Evolutionary conservation across 2,797 vertebrate species (phyloP).

Genomic region (Myotis vivesi): DNA sequence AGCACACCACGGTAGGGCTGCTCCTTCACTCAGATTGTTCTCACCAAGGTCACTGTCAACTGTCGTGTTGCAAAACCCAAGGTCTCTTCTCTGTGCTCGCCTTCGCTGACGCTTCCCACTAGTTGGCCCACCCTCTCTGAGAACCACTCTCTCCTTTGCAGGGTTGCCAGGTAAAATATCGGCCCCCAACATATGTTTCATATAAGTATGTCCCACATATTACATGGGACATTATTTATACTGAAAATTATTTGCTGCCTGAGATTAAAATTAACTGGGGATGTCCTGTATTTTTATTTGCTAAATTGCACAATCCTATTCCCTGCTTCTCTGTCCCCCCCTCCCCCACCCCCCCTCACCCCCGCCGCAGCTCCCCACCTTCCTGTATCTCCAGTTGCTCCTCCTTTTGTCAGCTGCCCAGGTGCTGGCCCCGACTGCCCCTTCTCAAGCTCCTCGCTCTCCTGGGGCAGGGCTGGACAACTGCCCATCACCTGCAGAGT

Average conservation of each 20-base stretch:
- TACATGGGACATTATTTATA: not conserved
- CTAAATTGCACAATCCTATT: not conserved
- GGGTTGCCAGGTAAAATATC: not conserved
- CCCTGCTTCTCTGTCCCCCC: not conserved
- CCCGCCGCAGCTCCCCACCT: not conserved
- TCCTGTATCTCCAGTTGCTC: not conserved
- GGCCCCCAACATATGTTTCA: not conserved
- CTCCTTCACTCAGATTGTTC: not conserved
- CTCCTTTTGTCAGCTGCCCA: not conserved
- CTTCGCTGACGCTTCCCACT: not conserved
- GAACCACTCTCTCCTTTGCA: not conserved
- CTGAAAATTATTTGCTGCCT: not conserved
- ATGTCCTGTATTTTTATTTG: not conserved
- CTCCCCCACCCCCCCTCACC: too few relatives aligned
- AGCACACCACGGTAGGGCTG: not conserved
- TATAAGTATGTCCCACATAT: not conserved
- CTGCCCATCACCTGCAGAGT: not conserved
- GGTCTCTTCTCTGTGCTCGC: not conserved
- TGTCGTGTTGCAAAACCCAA: not conserved
- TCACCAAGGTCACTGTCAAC: not conserved
- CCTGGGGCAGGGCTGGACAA: not conserved
- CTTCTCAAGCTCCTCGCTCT: not conserved
- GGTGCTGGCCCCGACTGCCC: not conserved
- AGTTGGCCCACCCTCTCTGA: not conserved
- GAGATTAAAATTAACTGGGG: not conserved